phyloP scores from a whole-genome alignment of 1,140 invertebrate genomes.

The Eulimnadia texana region DNA sequence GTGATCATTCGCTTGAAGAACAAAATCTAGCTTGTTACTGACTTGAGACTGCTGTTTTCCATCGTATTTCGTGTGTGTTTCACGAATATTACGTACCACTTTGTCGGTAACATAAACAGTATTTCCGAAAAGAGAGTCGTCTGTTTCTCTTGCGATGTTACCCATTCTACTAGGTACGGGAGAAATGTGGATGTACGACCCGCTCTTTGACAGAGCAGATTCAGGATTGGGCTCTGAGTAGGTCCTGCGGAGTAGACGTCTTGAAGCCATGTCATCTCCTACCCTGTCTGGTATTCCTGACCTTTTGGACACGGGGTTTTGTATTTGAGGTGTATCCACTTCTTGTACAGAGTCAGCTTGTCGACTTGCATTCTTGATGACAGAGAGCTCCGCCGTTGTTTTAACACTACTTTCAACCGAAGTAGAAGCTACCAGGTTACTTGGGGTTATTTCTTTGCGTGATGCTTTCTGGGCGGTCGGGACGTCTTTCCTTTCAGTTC shows the following conservation, averaged over 20 bases:
- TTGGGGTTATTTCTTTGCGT: constrained; percentile 32
- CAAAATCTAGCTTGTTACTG: too few relatives aligned
- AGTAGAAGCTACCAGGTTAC: neutral
- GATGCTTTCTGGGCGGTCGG: constrained; percentile 33
- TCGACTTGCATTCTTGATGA: constrained; percentile 34
- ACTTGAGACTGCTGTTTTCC: too few relatives aligned
- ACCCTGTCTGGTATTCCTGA: constrained; percentile 42
- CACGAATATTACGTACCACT: too few relatives aligned
- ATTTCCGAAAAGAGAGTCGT: too few relatives aligned
- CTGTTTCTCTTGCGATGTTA: too few relatives aligned
- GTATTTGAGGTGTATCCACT: constrained; percentile 20
- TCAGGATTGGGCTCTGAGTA: constrained; percentile 16
- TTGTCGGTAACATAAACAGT: too few relatives aligned
- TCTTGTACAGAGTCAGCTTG: constrained; percentile 18
- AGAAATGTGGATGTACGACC: constrained; percentile 54
- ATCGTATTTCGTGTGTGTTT: too few relatives aligned
- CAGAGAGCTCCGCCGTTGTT: constrained; percentile 39
- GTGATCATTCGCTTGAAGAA: too few relatives aligned
- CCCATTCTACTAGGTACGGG: constrained; percentile 29
- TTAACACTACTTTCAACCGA: neutral
- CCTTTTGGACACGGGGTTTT: constrained; percentile 26
- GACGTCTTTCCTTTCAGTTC: constrained; percentile 56
- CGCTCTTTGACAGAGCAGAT: constrained; percentile 40
- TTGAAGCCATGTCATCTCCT: constrained; percentile 63
- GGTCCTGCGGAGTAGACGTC: constrained; percentile 38